A percentile compares a stretch with the other conserved stretches of the same genome.
These are phyloP conservation scores for Cirrhinus mrigala DNA, from an alignment of 2,797 vertebrate genomes.

Conservation along the genomic window DNA sequence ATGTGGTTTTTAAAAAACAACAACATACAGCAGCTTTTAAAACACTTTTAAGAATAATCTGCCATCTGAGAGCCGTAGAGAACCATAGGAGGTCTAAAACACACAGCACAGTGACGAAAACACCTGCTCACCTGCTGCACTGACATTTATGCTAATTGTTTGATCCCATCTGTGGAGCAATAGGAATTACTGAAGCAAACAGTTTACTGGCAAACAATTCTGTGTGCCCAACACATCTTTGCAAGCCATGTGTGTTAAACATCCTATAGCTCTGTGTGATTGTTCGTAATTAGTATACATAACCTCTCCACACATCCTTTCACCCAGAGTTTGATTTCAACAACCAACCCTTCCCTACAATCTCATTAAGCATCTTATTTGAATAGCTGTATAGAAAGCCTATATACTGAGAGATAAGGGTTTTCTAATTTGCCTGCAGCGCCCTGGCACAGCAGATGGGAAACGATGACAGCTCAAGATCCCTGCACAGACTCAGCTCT, in stretches of 20 bases:
- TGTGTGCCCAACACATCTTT: neutral
- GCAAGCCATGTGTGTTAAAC: neutral
- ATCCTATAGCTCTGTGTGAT: constrained; percentile 16
- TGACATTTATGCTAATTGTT: constrained; percentile 41
- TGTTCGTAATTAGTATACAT: constrained; percentile 38
- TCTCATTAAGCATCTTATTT: constrained; percentile 43
- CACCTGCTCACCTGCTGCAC: constrained; percentile 24
- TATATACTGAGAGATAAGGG: constrained; percentile 14
- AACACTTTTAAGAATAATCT: constrained; percentile 1
- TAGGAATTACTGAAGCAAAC: constrained; percentile 39
- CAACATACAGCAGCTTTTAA: constrained; percentile 18
- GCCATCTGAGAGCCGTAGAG: constrained; percentile 15
- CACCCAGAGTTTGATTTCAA: constrained; percentile 1
- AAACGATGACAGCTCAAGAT: constrained; percentile 50
- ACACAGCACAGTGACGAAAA: neutral
- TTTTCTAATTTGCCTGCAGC: constrained; percentile 45
- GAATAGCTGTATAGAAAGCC: constrained; percentile 29
- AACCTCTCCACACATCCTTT: constrained; percentile 23
- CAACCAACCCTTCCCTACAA: neutral
- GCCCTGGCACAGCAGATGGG: constrained; percentile 47
- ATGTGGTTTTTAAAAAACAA: constrained; percentile 21
- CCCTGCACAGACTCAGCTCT: constrained; percentile 25
- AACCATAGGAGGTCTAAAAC: neutral
- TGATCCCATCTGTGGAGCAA: constrained; percentile 30
- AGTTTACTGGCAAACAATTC: constrained; percentile 19